Evolutionary conservation across 2,113 vertebrate genomes (phyloP), one percentile per base, ranked within the genome.

Genomic region (Hippocampus guttulatus): DNA sequence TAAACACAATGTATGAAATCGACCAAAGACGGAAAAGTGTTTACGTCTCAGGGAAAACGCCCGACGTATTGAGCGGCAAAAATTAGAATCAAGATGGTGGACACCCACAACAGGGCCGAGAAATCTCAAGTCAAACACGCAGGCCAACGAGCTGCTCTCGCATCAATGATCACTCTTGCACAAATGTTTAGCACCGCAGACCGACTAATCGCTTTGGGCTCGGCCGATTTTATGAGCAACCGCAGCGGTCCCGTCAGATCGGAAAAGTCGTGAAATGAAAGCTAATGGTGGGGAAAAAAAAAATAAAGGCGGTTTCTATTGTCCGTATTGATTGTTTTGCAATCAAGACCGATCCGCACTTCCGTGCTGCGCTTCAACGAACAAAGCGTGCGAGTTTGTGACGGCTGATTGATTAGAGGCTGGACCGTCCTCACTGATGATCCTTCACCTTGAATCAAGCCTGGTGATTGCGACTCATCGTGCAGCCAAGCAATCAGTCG

Each of bases 401-500:
- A 40, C 11, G 33, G 30, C 14, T 8, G 61, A 9, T 23, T 21
- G 64, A 81, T 83, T 52, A 69, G 68, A 67, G 66, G 62, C 43
- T 67, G 82, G 83, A 80, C 76, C 77, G 15, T 76, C 74, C 68
- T 79, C 57, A 80, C 52, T 78, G 67, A 47, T 63, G 43, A 72
- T 76, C 74, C 45, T 67, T 84, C 74, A 84, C 75, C 78, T 83
- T 87, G 83, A 85, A 91, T 87, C 87, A 86, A 64, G 75, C 33
- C 77, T 49, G 52, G 25, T 81, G 81, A 89, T 83, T 89, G 73
- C 75, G 25, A 30, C 74, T 85, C 86, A 87, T 88, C 85, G 70
- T 74, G 55, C 81, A 67, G 70, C 51, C 33, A 25, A 64, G 67
- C 81, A 86, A 85, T 88, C 86, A 82, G 64, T 51, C 55, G n/a